A percentile compares a stretch with the other conserved stretches of the same genome.
phyloP scores from a whole-genome alignment of 2,113 vertebrate species.

The Cynopterus brachyotis region DNA sequence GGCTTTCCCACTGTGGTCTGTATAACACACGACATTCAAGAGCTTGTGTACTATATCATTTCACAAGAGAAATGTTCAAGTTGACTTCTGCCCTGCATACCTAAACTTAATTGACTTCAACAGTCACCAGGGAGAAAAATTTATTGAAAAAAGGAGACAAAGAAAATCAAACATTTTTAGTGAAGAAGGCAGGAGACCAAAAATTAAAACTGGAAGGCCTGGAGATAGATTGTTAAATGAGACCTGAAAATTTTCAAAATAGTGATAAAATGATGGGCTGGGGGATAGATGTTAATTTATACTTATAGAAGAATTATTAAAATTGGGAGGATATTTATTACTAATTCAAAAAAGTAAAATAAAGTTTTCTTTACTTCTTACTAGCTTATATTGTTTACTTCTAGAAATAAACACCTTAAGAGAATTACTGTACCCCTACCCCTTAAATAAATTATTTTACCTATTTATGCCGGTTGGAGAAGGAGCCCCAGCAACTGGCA shows the following conservation, averaged over 20 bases:
- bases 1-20: not conserved
- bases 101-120: not conserved
- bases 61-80: not conserved
- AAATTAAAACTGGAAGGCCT: constrained; percentile 6
- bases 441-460: not conserved
- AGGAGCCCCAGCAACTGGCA: not conserved
- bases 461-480: not conserved
- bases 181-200: not conserved
- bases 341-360: not conserved
- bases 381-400: not conserved
- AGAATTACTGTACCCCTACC: not conserved
- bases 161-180: constrained; percentile 30
- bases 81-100: not conserved
- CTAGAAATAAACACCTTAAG: not conserved
- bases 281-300: not conserved
- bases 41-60: not conserved
- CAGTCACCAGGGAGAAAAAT: not conserved
- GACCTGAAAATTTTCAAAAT: not conserved
- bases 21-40: not conserved
- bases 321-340: not conserved
- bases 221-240: not conserved
- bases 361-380: not conserved
- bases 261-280: not conserved
- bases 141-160: not conserved
- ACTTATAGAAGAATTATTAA: not conserved